phyloP scores from a whole-genome alignment of 2,888 invertebrate species.

The Pecten maximus region DNA sequence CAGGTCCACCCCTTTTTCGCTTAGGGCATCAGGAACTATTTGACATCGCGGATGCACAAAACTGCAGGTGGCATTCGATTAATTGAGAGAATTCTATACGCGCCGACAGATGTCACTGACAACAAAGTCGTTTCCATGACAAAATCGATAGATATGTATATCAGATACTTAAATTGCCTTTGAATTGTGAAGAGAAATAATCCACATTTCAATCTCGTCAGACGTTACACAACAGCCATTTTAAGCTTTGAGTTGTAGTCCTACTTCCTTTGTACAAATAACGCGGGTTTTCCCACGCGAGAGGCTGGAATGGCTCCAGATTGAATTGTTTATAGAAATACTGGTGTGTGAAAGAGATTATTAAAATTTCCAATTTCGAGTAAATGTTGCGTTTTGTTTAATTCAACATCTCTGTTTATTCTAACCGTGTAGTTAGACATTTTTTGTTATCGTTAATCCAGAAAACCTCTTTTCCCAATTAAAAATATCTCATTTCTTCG shows the following conservation, averaged over 20 bases:
- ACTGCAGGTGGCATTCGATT: background rate
- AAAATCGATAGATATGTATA: background rate
- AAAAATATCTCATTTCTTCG: background rate
- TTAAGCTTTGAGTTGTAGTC: background rate
- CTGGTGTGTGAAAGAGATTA: background rate
- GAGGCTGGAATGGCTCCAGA: background rate
- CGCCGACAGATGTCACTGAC: background rate
- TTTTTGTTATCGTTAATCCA: background rate
- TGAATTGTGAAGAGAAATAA: background rate
- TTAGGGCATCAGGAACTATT: conserved; percentile 8
- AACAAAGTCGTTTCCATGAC: background rate
- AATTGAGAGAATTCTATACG: background rate
- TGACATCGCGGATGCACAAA: conserved; percentile 21
- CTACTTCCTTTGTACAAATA: background rate
- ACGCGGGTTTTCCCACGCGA: background rate
- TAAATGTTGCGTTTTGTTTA: background rate
- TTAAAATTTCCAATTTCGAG: background rate
- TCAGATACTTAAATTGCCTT: background rate
- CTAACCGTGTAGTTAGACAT: background rate
- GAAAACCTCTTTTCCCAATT: background rate
- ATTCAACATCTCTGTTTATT: background rate
- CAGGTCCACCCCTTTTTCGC: background rate
- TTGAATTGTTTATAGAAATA: background rate
- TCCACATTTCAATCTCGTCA: background rate
- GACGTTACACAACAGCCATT: background rate